Evolutionary conservation across 2,797 vertebrate genomes (phyloP), one percentile per base, ranked within the genome.

Genomic region (Trichosurus vulpecula): DNA sequence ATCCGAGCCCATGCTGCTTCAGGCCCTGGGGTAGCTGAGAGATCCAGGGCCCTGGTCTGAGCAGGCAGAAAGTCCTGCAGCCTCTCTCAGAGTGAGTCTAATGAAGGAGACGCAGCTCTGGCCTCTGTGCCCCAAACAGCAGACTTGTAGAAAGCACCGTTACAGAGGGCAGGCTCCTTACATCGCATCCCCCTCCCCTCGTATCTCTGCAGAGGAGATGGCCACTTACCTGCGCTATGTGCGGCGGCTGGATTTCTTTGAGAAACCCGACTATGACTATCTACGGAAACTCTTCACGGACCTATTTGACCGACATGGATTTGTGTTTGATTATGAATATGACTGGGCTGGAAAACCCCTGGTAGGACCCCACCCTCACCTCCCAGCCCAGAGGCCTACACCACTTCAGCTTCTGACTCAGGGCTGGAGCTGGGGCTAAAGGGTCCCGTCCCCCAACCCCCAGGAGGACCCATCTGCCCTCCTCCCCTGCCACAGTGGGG

Each of bases 291-390:
- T 99, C 98, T 99, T 99, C 99, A 99, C 99, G 0, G 99, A 99
- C 98, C 98, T 99, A 95, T 99, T 99, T 0, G 99, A 99, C 98
- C 99, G 99, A 97, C 99, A 99, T 0, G 99, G 99, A 98, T 99
- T 99, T 1, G 99, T 99, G 98, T 99, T 99, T 90, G 99, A 99
- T 98, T 99, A 99, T 0, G 99, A 99, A 98, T 99, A 99, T 0
- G 99, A 99, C 99, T 99, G 99, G 99, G 99, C 99, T n/a, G 99
- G 99, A 98, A 99, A 99, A 96, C 99, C 99, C n/a, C 99, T 99
- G 95, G 99, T 99, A 98, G 98, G 99, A 41, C n/a, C 22, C 1
- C 30, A 6, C n/a, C 19, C 66, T 19, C 41, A 27, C 35, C 74
- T 35, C 19, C 61, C 61, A 98, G 66, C 58, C 31, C n/a, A 22